phyloP scores from a whole-genome alignment of 2,113 vertebrate species.

The Chunga burmeisteri region DNA sequence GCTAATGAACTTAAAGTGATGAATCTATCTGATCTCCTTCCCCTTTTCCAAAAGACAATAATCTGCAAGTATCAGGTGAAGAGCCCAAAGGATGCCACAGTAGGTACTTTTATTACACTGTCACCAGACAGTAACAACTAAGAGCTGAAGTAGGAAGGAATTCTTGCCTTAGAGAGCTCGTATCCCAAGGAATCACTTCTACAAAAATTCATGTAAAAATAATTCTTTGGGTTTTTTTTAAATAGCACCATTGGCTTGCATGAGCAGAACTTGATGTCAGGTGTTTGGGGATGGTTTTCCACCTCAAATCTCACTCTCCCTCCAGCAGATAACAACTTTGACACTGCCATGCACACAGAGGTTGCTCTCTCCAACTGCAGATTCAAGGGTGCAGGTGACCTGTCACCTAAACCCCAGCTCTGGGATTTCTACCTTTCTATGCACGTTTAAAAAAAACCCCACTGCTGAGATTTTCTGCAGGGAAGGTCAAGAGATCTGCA shows the following conservation, averaged over 20 bases:
- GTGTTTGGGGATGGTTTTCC: background rate
- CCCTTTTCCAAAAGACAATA: background rate
- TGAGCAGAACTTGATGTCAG: background rate
- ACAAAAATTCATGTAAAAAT: background rate
- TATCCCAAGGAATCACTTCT: background rate
- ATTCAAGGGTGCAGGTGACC: background rate
- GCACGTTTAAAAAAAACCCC: background rate
- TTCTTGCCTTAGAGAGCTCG: background rate
- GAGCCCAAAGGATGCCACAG: background rate
- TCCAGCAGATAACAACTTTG: background rate
- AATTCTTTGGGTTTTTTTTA: rapidly evolving
- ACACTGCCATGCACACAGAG: background rate
- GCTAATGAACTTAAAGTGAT: background rate
- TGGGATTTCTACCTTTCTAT: background rate
- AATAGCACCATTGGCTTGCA: background rate
- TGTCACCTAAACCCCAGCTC: background rate
- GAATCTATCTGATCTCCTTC: background rate
- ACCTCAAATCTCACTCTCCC: background rate
- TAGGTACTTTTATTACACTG: background rate
- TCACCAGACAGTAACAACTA: background rate
- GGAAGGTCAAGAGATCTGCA: background rate
- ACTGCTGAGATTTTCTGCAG: background rate
- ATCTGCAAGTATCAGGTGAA: background rate
- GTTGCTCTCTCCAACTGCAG: background rate
- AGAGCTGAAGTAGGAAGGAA: background rate